Evolutionary conservation across 2,113 vertebrate species (phyloP).

Genomic region (Cyanoderma ruficeps): DNA sequence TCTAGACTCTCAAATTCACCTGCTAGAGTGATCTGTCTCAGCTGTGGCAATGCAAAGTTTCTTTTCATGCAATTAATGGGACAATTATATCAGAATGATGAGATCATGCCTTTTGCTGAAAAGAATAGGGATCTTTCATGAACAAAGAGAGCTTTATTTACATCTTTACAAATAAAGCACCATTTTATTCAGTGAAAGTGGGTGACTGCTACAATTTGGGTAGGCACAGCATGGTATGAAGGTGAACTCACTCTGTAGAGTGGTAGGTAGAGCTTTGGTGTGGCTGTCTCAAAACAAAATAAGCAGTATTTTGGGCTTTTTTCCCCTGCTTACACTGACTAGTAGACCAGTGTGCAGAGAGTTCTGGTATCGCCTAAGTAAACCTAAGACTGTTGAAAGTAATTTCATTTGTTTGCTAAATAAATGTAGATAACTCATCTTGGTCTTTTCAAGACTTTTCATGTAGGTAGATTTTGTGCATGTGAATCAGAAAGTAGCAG

Average conservation of each 20-base stretch:
- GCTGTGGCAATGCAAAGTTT: slow-evolving; percentile 12
- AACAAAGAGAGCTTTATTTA: slow-evolving; percentile 57
- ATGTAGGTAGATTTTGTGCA: background rate
- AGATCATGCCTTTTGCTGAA: slow-evolving; percentile 58
- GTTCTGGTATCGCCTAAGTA: background rate
- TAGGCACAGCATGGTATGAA: slow-evolving; percentile 20
- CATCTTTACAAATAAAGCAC: slow-evolving; percentile 46
- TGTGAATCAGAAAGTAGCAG: background rate
- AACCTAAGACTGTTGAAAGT: background rate
- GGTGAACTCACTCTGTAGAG: background rate
- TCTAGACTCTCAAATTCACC: slow-evolving; percentile 14
- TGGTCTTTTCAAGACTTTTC: background rate
- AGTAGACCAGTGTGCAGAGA: background rate
- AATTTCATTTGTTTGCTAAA: background rate
- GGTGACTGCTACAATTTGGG: slow-evolving; percentile 9
- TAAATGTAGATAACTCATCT: background rate
- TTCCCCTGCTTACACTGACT: background rate
- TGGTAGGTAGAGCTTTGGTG: background rate
- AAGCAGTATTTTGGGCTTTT: background rate
- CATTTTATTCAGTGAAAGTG: slow-evolving; percentile 22
- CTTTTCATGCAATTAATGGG: slow-evolving; percentile 41
- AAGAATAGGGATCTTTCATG: slow-evolving; percentile 54
- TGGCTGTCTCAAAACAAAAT: background rate
- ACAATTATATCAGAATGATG: slow-evolving; percentile 62
- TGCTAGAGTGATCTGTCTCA: background rate